These are phyloP conservation scores for Pediacus dermestoides DNA, from an alignment of 2,888 invertebrate species.

Conservation along the genomic window DNA sequence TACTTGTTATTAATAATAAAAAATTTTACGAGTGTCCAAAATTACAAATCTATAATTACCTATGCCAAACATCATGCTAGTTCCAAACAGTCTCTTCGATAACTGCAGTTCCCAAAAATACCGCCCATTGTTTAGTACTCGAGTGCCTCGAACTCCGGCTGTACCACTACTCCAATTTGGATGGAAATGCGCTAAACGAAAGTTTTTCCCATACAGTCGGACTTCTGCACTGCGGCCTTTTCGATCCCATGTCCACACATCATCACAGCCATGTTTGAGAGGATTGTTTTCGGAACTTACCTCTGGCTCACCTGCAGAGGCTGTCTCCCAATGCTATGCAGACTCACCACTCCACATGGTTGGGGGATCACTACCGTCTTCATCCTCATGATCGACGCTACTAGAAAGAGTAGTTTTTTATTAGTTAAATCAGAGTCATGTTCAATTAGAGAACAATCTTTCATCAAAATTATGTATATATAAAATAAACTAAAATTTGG, in stretches of 20 bases:
- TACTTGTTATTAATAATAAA: no score
- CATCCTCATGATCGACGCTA: no score
- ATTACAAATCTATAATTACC: no score
- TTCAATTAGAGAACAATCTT: no score
- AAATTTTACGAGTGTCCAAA: no score
- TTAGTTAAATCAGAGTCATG: no score
- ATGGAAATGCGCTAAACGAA: conserved; percentile 65
- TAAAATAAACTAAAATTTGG: no score
- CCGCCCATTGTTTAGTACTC: conserved; percentile 60
- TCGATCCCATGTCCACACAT: conserved; percentile 67
- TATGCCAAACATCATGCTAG: conserved; percentile 74
- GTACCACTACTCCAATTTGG: conserved; percentile 75
- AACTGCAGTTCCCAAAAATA: conserved; percentile 64
- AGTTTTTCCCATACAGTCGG: conserved; percentile 55
- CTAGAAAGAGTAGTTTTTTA: no score
- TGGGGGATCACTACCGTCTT: no score
- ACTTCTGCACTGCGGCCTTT: conserved; percentile 56
- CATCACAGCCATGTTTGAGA: conserved; percentile 50
- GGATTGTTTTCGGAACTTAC: conserved; percentile 18
- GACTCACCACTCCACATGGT: conserved; percentile 20
- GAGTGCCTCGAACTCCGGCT: conserved; percentile 65
- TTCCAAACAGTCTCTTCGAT: conserved; percentile 66
- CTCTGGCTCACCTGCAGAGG: conserved; percentile 18
- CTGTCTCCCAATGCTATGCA: conserved; percentile 24
- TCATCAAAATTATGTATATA: no score